phyloP scores from a whole-genome alignment of 2,113 vertebrate genomes.

The Nothoprocta perdicaria region DNA sequence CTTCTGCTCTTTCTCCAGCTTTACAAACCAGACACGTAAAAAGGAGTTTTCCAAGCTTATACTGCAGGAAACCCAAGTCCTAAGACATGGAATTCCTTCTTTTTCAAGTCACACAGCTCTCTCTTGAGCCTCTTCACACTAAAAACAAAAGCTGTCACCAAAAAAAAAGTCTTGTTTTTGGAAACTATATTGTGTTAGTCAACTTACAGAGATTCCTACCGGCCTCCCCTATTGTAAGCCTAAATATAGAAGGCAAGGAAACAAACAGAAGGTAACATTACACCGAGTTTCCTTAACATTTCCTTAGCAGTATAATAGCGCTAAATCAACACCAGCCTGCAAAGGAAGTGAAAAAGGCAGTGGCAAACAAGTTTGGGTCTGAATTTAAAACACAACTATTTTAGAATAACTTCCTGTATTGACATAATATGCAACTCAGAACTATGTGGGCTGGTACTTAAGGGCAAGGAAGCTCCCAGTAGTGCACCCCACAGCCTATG shows the following conservation, averaged over 20 bases:
- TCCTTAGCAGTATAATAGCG: constrained; percentile 10
- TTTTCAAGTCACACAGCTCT: background rate
- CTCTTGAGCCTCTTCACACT: background rate
- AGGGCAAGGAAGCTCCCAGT: background rate
- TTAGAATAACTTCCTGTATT: constrained; percentile 18
- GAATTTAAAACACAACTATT: background rate
- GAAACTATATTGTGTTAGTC: background rate
- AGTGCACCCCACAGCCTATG: background rate
- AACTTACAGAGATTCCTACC: background rate
- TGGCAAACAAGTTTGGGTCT: constrained; percentile 5
- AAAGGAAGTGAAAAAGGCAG: background rate
- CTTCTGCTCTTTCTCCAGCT: background rate
- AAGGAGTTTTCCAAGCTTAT: background rate
- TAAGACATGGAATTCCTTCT: background rate
- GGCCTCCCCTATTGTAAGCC: background rate
- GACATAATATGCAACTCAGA: background rate
- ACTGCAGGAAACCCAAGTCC: background rate
- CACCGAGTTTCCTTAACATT: constrained; percentile 11
- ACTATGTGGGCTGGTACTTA: background rate
- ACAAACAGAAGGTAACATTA: constrained; percentile 40
- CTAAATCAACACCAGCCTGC: constrained; percentile 8
- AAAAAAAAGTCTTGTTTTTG: background rate
- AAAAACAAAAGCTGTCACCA: background rate
- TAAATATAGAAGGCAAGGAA: constrained; percentile 31
- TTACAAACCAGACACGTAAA: background rate